phyloP scores from a whole-genome alignment of 2,113 vertebrate genomes.

The Origma solitaria region DNA sequence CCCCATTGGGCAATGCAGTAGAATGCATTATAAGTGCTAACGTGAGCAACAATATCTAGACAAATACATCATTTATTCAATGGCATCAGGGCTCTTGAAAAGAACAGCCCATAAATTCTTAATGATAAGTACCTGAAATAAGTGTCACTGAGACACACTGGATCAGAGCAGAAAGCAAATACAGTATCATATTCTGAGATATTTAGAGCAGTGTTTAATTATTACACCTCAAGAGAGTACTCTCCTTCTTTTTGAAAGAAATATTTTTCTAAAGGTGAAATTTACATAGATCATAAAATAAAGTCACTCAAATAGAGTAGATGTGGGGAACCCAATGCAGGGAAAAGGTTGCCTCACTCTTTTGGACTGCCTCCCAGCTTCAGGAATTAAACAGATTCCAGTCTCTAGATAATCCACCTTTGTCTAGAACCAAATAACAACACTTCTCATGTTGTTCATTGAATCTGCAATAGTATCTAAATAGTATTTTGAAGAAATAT shows the following conservation, averaged over 20 bases:
- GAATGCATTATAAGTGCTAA: neutral
- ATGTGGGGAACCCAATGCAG: neutral
- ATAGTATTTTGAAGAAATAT: neutral
- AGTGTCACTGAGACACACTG: neutral
- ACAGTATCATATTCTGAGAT: neutral
- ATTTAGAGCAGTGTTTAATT: neutral
- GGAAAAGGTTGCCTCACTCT: neutral
- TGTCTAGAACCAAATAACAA: neutral
- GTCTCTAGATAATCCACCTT: neutral
- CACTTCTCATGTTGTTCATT: neutral
- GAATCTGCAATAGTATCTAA: neutral
- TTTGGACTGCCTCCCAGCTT: neutral
- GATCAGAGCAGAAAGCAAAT: neutral
- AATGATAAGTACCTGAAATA: constrained; percentile 5
- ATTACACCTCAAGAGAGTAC: neutral
- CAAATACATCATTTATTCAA: neutral
- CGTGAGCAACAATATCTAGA: neutral
- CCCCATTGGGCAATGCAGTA: neutral
- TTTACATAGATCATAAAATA: neutral
- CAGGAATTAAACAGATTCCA: neutral
- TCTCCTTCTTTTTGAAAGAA: neutral
- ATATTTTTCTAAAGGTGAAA: neutral
- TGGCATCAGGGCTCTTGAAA: neutral
- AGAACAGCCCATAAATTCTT: constrained; percentile 21
- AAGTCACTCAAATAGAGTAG: neutral